Evolutionary conservation across 2,113 vertebrate species (phyloP).

Genomic region (Alosa alosa): DNA sequence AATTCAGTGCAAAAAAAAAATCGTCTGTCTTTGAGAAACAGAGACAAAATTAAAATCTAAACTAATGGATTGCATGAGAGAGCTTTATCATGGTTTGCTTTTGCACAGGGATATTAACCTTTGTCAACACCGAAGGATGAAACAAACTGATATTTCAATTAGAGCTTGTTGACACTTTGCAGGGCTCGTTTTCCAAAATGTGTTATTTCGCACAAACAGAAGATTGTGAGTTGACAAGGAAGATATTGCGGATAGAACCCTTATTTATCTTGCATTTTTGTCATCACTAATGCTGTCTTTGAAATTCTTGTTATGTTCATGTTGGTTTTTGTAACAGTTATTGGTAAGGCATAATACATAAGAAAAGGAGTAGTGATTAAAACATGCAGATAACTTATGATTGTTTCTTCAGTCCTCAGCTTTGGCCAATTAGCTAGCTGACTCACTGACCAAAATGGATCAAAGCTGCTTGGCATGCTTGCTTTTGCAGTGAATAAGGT

Average conservation of each 20-base stretch:
- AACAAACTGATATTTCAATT: slow-evolving; percentile 40
- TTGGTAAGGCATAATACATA: background rate
- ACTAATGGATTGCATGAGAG: slow-evolving; percentile 41
- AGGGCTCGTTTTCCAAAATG: background rate
- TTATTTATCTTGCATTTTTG: background rate
- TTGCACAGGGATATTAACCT: slow-evolving; percentile 25
- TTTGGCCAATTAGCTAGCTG: too few relatives aligned
- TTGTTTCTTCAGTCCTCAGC: too few relatives aligned
- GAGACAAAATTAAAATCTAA: slow-evolving; percentile 36
- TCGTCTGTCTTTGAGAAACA: slow-evolving; percentile 22
- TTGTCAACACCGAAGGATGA: slow-evolving; percentile 12
- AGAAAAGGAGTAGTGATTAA: too few relatives aligned
- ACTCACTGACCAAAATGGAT: too few relatives aligned
- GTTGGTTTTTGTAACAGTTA: background rate
- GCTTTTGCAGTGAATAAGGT: too few relatives aligned
- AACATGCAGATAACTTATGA: too few relatives aligned
- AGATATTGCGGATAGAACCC: background rate
- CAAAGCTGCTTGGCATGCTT: too few relatives aligned
- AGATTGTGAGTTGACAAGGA: background rate
- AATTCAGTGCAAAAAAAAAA: slow-evolving; percentile 31
- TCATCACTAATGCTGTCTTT: background rate
- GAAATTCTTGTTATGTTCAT: background rate
- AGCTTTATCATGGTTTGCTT: slow-evolving; percentile 20
- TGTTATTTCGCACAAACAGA: slow-evolving; percentile 16
- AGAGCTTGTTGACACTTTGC: background rate